Evolutionary conservation across 1,140 invertebrate genomes (phyloP).

Genomic region (Sogatella furcifera): DNA sequence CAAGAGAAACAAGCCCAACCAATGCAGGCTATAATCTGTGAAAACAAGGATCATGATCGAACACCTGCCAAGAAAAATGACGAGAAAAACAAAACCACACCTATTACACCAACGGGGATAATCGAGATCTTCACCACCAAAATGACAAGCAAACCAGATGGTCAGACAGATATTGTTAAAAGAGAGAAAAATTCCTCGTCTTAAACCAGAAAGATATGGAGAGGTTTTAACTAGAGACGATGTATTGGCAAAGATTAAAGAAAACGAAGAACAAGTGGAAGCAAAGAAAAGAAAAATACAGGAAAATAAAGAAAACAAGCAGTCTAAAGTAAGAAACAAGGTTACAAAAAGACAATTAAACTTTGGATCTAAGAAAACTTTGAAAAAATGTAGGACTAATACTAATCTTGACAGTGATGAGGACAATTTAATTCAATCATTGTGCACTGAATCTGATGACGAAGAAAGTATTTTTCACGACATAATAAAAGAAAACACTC

Average conservation of each 20-base stretch:
- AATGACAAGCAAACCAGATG: not conserved
- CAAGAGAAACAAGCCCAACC: not conserved
- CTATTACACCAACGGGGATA: not conserved
- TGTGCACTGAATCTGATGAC: not conserved
- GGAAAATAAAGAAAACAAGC: not conserved
- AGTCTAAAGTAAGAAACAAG: not conserved
- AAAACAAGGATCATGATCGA: not conserved
- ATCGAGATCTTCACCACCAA: not conserved
- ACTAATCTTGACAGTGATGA: not conserved
- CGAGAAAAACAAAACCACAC: not conserved
- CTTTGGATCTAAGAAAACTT: not conserved
- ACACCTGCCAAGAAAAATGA: not conserved
- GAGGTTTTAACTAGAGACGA: not conserved
- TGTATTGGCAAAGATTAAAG: not conserved
- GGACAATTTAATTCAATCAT: no score
- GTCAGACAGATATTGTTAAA: not conserved
- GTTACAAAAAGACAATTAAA: not conserved
- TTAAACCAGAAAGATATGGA: slow-evolving; percentile 5
- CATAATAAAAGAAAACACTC: not conserved
- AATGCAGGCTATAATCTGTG: not conserved
- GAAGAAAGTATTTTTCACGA: not conserved
- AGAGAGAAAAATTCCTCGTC: slow-evolving; percentile 1
- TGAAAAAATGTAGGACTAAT: not conserved
- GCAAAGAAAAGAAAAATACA: not conserved
- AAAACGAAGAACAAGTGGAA: not conserved